phyloP scores from a whole-genome alignment of 2,113 vertebrate genomes.

The Cepphus grylle region DNA sequence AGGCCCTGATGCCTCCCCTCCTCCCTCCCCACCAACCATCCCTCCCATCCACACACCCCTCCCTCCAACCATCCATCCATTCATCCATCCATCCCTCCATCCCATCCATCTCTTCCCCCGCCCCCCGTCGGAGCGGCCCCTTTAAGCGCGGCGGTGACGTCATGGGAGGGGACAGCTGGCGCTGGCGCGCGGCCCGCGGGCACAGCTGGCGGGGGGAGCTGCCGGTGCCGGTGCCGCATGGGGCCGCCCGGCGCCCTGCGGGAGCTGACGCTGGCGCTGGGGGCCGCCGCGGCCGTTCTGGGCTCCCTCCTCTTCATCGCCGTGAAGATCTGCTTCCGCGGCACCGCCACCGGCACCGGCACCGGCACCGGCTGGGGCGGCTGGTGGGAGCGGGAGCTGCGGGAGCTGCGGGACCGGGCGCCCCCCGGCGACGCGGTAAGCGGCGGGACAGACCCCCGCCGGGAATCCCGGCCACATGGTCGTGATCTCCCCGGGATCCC shows the following conservation, averaged over 20 bases:
- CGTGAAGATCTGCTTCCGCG: constrained; percentile 77
- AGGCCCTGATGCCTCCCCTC: not conserved
- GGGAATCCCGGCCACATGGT: not conserved
- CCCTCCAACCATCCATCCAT: too few species aligned
- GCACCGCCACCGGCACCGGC: not conserved
- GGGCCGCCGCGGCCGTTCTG: constrained; percentile 81
- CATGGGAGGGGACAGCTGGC: not conserved
- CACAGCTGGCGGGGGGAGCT: not conserved
- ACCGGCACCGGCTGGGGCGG: not conserved
- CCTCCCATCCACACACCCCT: too few species aligned
- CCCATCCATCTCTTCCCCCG: too few species aligned
- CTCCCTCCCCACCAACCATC: too few species aligned
- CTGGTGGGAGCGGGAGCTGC: constrained; percentile 16
- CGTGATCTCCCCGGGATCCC: not conserved
- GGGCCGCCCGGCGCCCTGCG: constrained; percentile 63
- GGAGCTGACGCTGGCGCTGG: constrained; percentile 72
- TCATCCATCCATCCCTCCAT: too few species aligned
- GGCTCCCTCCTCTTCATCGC: constrained; percentile 85
- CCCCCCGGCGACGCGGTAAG: not conserved
- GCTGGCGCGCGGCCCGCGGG: not conserved
- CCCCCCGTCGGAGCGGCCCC: not conserved
- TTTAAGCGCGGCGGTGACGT: not conserved
- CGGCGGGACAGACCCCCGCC: not conserved
- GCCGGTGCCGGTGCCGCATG: constrained; percentile 44
- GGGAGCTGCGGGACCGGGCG: not conserved